Evolutionary conservation across 2,888 invertebrate genomes (phyloP), one percentile per base, ranked within the genome.

Genomic region (Leistus spinibarbis): DNA sequence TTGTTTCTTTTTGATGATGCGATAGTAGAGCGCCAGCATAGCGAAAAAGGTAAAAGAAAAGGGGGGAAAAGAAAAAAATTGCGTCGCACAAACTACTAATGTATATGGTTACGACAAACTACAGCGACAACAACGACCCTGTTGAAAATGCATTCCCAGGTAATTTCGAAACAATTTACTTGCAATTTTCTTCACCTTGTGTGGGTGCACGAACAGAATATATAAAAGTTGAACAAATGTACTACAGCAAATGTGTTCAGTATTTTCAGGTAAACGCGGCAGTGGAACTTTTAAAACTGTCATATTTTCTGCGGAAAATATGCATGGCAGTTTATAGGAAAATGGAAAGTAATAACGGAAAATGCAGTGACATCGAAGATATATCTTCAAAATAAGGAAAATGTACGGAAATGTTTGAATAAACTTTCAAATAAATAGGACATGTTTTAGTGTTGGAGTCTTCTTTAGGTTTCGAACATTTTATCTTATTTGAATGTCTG

Each of bases 121-220:
- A 24, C 24, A 24, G 20, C 60, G 40, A 69, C 60, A 0, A 22
- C 10, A 23, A 27, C 60, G 57, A 57, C 10, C 17, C 3, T 16
- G 60, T 60, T 19, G 17, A 24, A 69, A 66, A 72, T 66, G 56
- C 66, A 72, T 65, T 65, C 22, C 54, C 57, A 54, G 60, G 40
- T 66, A 72, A 72, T 72, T 72, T 60, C 17, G 27, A 60, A 66
- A 72, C 66, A 72, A 72, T 57, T 72, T 72, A 66, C 57, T 56
- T 10, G 24, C 64, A 53, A 64, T 56, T 64, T 63, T 70, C 54
- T 40, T 40, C 40, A 40, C 40, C 16, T n/a, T n/a, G n/a, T 60
- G 20, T 60, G 16, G 16, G 20, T 17, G 19, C 20, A 19, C 60
- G 60, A 22, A 60, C 20, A 9, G 60, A 60, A 60, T 40, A 40